Base-by-base conservation (phyloP, 2,113 vertebrate species). In the Acrocephalus kingi region DNA sequence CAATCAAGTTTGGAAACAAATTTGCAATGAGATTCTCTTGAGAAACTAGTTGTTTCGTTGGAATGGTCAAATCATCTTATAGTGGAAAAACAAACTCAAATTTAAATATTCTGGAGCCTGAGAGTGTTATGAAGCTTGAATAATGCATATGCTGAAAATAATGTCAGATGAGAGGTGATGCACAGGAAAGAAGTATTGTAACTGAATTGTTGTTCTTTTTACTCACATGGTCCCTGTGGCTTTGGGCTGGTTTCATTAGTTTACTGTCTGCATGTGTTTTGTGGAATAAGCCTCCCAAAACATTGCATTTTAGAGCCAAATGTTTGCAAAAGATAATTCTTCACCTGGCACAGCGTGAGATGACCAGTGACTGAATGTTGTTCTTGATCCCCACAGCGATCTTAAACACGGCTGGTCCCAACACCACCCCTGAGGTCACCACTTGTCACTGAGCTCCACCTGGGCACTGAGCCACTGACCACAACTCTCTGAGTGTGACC, bases 111-210 rank as follows among this genome's bases (percentile, higher is more conserved):
- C 10, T 62, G 61, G 24, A 64, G 64, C 80, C 49, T 16, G 5
- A 56, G 37, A 27, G 21, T 43, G 21, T 46, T 41, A 25, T n/a
- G 27, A 48, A 71, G 15, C n/a, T 92, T 95, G 76, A 94, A 93
- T 91, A 93, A 89, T 84, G 54, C n/a, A 67, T 89, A 16, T 52
- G 33, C 79, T 90, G 84, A 89, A 91, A 93, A 67, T 69, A 33
- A 37, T 67, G 18, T 67, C 27, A 87, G 49, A 55, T 79, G 67
- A 83, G 68, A 76, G n/a, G 33, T 39, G 52, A 81, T 91, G 16
- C 15, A 39, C 22, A 79, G 41, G 81, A 82, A 59, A n/a, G 10
- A 49, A 76, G 49, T 78, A 67, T 33, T 64, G 14, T 66, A 59
- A 74, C 82, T 66, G 31, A 68, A 8, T 88, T 85, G 58, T 61